phyloP scores from a whole-genome alignment of 2,113 vertebrate species.

The Gobiocypris rarus region DNA sequence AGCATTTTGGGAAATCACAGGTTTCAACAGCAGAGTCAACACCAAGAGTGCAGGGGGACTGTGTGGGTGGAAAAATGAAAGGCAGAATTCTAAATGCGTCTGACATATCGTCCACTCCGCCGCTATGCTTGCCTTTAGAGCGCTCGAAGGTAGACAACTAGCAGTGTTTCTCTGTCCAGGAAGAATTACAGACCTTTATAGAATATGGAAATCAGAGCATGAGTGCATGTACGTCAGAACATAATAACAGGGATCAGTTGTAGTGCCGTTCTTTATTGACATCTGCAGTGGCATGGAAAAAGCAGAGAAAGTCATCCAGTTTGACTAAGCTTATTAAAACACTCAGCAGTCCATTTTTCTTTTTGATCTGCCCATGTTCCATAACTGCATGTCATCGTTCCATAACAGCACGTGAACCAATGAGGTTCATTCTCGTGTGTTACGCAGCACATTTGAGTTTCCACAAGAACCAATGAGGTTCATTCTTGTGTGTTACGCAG shows the following conservation, averaged over 20 bases:
- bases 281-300: neutral
- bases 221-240: conserved; percentile 26
- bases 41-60: conserved; percentile 70
- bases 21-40: conserved; percentile 72
- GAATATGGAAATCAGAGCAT: conserved; percentile 38
- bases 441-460: too few species aligned
- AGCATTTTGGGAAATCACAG: conserved; percentile 69
- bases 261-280: conserved; percentile 23
- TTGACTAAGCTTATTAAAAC: conserved; percentile 25
- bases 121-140: conserved; percentile 65
- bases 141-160: conserved; percentile 65
- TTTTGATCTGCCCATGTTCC: conserved; percentile 17
- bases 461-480: too few species aligned
- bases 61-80: conserved; percentile 77
- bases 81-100: conserved; percentile 79
- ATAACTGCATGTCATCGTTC: neutral
- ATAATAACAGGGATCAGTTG: conserved; percentile 47
- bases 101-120: conserved; percentile 72
- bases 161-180: conserved; percentile 58
- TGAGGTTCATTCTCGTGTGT: too few species aligned
- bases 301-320: conserved; percentile 3
- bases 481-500: too few species aligned
- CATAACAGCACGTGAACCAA: too few species aligned
- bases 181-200: conserved; percentile 49
- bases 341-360: neutral